A percentile compares a stretch with the other conserved stretches of the same genome.
phyloP scores from a whole-genome alignment of 2,888 invertebrate species.

The Drosophila pegasa region DNA sequence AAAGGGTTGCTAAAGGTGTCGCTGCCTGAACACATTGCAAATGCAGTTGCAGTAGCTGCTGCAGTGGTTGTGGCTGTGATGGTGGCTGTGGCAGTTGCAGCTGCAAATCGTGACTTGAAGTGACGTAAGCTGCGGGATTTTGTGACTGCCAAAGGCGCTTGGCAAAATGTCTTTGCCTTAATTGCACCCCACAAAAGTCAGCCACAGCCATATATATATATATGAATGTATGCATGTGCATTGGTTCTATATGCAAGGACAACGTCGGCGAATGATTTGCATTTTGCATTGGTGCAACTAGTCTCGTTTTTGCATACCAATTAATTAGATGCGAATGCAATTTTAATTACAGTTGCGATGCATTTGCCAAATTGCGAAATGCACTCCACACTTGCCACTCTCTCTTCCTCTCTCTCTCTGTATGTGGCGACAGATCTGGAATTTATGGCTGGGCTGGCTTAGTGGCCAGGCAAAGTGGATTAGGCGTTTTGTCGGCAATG shows the following conservation, averaged over 20 bases:
- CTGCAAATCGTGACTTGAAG: conserved; percentile 56
- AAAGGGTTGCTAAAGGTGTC: conserved; percentile 76
- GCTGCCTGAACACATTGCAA: conserved; percentile 64
- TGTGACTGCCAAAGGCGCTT: conserved; percentile 67
- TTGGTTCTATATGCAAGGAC: conserved; percentile 19
- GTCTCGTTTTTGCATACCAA: conserved; percentile 81
- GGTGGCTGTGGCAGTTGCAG: conserved; percentile 31
- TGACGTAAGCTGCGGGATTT: conserved; percentile 67
- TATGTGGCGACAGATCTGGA: conserved; percentile 39
- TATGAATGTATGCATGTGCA: no score
- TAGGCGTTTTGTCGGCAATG: background rate
- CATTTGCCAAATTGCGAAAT: conserved; percentile 77
- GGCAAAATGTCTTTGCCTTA: conserved; percentile 61
- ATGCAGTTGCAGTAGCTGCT: conserved; percentile 17
- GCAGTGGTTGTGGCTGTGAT: conserved; percentile 12
- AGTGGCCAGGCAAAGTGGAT: conserved; percentile 47
- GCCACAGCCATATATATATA: conserved; percentile 7
- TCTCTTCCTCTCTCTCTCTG: background rate
- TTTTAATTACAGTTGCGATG: conserved; percentile 82
- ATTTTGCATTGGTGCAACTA: conserved; percentile 74
- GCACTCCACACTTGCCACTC: conserved; percentile 1
- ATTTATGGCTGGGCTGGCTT: conserved; percentile 66
- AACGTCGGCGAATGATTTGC: conserved; percentile 66
- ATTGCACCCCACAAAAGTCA: conserved; percentile 53
- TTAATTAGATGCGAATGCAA: conserved; percentile 85